phyloP scores from a whole-genome alignment of 2,113 vertebrate species.

The Amblyornis subalaris region DNA sequence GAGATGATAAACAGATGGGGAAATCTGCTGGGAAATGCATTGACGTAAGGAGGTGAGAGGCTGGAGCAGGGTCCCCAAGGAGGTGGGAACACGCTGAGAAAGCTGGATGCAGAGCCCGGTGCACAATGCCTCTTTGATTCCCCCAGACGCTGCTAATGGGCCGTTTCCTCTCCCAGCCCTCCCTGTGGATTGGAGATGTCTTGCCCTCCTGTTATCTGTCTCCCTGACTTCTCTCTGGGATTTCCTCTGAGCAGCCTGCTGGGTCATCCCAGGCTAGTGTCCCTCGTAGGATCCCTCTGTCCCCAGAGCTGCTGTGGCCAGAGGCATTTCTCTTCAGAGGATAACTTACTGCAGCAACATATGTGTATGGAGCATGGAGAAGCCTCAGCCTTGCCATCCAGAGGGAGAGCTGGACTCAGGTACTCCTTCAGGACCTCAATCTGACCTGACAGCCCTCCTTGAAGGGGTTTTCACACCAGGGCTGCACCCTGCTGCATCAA shows the following conservation, averaged over 20 bases:
- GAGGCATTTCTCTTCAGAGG: not conserved
- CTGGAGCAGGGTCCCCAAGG: slow-evolving; percentile 21
- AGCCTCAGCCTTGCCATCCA: not conserved
- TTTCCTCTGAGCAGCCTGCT: slow-evolving; percentile 1
- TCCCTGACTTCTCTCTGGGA: not conserved
- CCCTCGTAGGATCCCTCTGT: not conserved
- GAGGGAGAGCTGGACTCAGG: not conserved
- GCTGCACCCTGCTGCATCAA: not conserved
- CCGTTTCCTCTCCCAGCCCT: slow-evolving; percentile 34
- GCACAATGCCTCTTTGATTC: slow-evolving; percentile 37
- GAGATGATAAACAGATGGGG: slow-evolving; percentile 62
- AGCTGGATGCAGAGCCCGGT: not conserved
- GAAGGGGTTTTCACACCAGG: not conserved
- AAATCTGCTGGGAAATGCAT: slow-evolving; percentile 55
- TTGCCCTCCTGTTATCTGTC: not conserved
- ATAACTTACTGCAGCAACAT: not conserved
- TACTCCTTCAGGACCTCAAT: not conserved
- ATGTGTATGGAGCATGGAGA: fast-evolving
- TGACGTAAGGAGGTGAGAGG: slow-evolving; percentile 60
- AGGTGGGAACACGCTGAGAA: slow-evolving; percentile 23
- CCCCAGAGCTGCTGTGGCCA: not conserved
- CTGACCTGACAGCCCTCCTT: not conserved
- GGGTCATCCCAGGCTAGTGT: not conserved
- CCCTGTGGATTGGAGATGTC: not conserved
- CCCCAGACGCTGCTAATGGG: slow-evolving; percentile 26